Percentiles rank a stretch among this genome's conserved stretches.
These are phyloP conservation scores for Lepilemur septentrionalis DNA, from an alignment of 2,797 vertebrate genomes.

Conservation along the genomic window DNA sequence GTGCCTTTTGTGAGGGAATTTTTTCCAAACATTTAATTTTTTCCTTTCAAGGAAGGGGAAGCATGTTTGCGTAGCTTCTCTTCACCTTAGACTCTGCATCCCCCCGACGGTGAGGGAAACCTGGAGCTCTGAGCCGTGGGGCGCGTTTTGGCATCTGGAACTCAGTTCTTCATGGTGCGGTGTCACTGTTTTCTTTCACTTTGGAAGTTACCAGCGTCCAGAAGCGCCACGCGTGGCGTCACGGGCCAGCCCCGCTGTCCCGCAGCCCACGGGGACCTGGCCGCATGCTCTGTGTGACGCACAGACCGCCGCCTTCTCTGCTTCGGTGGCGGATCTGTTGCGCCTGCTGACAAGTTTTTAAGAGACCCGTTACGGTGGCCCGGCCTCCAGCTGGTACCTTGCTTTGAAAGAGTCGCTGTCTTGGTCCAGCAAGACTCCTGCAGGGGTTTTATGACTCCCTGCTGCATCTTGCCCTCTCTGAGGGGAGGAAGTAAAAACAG, in stretches of 20 bases:
- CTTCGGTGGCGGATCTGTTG: too few relatives aligned
- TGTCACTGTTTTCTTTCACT: too few relatives aligned
- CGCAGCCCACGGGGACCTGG: rapidly evolving
- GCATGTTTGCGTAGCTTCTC: neutral
- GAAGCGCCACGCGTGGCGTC: neutral
- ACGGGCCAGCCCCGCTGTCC: neutral
- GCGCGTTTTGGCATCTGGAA: neutral
- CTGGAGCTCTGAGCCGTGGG: neutral
- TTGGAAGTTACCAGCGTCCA: neutral
- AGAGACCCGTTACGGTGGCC: neutral
- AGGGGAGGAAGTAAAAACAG: neutral
- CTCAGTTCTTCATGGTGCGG: neutral
- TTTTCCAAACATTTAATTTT: neutral
- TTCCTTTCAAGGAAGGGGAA: neutral
- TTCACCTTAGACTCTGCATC: neutral
- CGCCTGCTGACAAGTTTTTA: too few relatives aligned
- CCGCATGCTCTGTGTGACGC: rapidly evolving
- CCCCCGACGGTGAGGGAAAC: neutral
- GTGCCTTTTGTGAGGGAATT: neutral
- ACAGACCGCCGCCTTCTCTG: neutral
- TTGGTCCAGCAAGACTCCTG: neutral
- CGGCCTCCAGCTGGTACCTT: neutral
- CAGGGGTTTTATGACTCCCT: neutral
- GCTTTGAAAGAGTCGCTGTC: neutral
- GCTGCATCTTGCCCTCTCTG: neutral